These are phyloP conservation scores for Tetanocera ferruginea DNA, from an alignment of 2,888 invertebrate species.

Conservation along the genomic window DNA sequence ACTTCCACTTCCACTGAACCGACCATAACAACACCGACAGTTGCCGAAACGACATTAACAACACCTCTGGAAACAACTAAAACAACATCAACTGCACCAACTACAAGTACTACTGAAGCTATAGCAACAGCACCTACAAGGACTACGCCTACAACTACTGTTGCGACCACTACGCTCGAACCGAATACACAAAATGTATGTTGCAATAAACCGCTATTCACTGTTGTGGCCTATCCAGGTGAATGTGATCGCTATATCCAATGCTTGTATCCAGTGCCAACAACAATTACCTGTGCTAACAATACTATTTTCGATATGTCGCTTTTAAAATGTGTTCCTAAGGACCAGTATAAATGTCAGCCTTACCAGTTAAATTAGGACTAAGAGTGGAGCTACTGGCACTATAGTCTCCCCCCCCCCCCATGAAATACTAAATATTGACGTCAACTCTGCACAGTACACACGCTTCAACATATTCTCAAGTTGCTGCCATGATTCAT, in stretches of 20 bases:
- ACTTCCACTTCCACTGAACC: background rate
- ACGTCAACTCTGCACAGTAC: too few species aligned
- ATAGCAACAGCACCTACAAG: too few species aligned
- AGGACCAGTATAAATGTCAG: background rate
- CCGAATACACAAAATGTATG: constrained; percentile 49
- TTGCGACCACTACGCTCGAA: constrained; percentile 41
- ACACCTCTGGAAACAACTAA: background rate
- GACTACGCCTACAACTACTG: constrained; percentile 13
- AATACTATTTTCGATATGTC: constrained; percentile 45
- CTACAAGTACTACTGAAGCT: background rate
- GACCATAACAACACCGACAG: background rate
- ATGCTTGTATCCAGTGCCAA: constrained; percentile 48
- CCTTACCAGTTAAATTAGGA: too few species aligned
- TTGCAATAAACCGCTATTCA: constrained; percentile 38
- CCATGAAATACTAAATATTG: too few species aligned
- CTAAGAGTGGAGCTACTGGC: too few species aligned
- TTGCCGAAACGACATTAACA: background rate
- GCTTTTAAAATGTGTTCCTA: constrained; percentile 44
- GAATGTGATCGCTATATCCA: constrained; percentile 48
- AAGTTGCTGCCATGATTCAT: too few species aligned
- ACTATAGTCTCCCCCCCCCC: too few species aligned
- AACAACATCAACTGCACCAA: constrained; percentile 1
- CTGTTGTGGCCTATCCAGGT: constrained; percentile 46
- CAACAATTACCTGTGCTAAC: constrained; percentile 40
- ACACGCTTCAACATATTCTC: too few species aligned